Conservation (phyloP, 2,113 vertebrate genomes). For the Triplophysa siluroides region DNA sequence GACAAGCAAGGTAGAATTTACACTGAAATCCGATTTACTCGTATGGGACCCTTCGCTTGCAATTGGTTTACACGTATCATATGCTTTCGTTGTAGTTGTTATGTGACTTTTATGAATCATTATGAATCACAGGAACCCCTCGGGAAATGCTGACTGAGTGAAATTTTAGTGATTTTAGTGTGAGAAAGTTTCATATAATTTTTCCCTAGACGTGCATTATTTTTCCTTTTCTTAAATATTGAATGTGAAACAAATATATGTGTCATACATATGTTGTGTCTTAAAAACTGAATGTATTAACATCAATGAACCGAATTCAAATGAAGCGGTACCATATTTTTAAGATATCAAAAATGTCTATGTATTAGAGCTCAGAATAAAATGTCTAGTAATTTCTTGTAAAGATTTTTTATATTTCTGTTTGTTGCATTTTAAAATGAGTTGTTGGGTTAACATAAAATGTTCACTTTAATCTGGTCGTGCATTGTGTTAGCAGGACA, state of each 20-base stretch:
- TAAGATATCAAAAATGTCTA: conserved; percentile 1
- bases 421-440: no score
- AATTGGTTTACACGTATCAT: background rate
- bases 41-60: background rate
- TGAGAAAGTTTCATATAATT: background rate
- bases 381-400: background rate
- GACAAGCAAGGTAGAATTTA: no score
- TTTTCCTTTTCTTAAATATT: background rate
- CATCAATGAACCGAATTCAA: background rate
- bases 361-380: conserved; percentile 3
- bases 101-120: background rate
- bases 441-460: no score
- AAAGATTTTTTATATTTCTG: background rate
- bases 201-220: background rate
- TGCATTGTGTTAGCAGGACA: no score
- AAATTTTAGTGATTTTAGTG: background rate
- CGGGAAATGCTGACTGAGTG: background rate
- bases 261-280: background rate
- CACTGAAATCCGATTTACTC: no score
- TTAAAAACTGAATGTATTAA: conserved; percentile 11
- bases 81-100: background rate
- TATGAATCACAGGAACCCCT: background rate
- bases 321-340: background rate
- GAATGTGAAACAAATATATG: conserved; percentile 3
- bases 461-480: no score